These are phyloP conservation scores for Thalassoma bifasciatum DNA, from an alignment of 2,113 vertebrate genomes.

Conservation along the genomic window DNA sequence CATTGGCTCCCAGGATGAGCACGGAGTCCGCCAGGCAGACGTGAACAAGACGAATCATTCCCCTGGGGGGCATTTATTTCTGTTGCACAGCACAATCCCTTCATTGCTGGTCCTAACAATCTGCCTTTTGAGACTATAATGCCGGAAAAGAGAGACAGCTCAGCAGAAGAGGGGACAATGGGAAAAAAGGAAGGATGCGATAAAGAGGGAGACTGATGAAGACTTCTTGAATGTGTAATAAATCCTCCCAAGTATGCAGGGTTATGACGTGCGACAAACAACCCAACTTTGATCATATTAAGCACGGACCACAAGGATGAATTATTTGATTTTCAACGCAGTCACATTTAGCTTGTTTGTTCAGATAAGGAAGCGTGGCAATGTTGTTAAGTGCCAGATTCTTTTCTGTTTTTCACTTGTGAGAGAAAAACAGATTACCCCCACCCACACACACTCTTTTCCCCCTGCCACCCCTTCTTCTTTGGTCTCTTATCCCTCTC, in stretches of 20 bases:
- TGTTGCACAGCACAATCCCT: conserved; percentile 64
- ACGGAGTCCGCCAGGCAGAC: conserved; percentile 55
- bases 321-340: conserved; percentile 41
- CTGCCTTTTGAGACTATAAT: conserved; percentile 65
- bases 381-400: conserved; percentile 59
- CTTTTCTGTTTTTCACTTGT: conserved; percentile 46
- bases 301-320: conserved; percentile 42
- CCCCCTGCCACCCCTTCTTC: conserved; percentile 19
- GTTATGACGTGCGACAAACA: conserved; percentile 20
- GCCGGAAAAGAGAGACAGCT: conserved; percentile 39
- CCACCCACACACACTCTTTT: no score
- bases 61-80: conserved; percentile 79
- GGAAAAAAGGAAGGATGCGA: conserved; percentile 60
- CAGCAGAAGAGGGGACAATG: conserved; percentile 34
- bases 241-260: conserved; percentile 10
- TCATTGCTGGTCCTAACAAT: conserved; percentile 77
- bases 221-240: conserved; percentile 48
- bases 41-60: conserved; percentile 79
- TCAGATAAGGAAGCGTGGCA: conserved; percentile 46
- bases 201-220: conserved; percentile 60
- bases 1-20: conserved; percentile 53
- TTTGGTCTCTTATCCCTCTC: conserved; percentile 46
- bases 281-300: conserved; percentile 51
- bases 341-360: conserved; percentile 45
- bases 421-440: conserved; percentile 38